Conservation (phyloP, 2,113 vertebrate species). For the Percopsis transmontana region DNA sequence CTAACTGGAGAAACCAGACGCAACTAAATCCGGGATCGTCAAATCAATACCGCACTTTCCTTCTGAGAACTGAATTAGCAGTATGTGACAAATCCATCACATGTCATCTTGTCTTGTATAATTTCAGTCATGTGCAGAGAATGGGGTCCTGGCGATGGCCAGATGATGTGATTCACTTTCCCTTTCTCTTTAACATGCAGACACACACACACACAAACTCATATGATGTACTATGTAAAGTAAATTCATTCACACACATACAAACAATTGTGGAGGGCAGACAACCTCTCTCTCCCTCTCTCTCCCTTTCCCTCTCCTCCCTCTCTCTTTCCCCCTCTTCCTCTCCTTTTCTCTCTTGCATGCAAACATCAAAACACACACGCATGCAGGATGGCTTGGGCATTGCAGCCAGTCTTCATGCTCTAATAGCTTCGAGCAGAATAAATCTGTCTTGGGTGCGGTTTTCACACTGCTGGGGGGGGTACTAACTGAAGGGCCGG, state of each 20-base stretch:
- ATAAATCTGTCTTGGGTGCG: conserved; percentile 19
- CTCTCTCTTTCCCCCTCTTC: conserved; percentile 1
- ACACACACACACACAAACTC: no score
- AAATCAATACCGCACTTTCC: no score
- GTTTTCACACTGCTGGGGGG: not conserved
- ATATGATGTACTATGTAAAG: conserved; percentile 8
- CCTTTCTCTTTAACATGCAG: no score
- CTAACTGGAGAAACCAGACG: no score
- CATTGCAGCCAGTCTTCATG: conserved; percentile 17
- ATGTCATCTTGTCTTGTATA: no score
- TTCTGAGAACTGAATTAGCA: no score
- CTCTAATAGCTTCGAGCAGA: conserved; percentile 16
- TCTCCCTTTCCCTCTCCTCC: not conserved
- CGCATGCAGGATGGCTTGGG: conserved; percentile 3
- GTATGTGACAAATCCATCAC: no score
- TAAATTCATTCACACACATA: conserved; percentile 8
- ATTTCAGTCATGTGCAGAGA: no score
- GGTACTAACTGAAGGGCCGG: not conserved
- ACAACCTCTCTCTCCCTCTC: not conserved
- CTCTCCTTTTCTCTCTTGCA: not conserved
- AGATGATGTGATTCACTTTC: no score
- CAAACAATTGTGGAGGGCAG: not conserved
- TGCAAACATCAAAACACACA: conserved; percentile 11
- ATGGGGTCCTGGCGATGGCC: no score
- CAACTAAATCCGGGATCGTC: no score